Evolutionary conservation across 1,140 invertebrate genomes (phyloP), one percentile per base, ranked within the genome.

Genomic region (Helicoverpa armigera): DNA sequence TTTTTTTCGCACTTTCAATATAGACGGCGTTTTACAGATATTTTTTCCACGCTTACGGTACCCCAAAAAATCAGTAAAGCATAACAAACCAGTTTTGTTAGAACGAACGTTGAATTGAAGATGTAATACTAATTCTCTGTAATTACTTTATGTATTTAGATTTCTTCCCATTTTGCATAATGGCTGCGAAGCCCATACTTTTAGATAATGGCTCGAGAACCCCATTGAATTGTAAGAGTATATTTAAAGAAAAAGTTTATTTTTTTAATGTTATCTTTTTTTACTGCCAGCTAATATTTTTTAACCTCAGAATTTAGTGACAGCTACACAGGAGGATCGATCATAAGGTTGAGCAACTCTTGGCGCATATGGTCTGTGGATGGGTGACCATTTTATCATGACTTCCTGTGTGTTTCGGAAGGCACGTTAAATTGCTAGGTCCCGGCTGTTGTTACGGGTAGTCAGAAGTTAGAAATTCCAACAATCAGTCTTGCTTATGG

Each of bases 131-230:
- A 70, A 70, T 65, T 70, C 50, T 29, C 16, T 31, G 67, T 70
- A 70, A 70, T 70, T 70, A 53, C 67, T 53, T 70, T 53, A 70
- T 70, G 67, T 70, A 70, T 70, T 70, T 70, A 70, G 67, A 70
- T 70, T 53, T 70, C 67, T 14, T 18, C 23, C 50, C 48, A 29
- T 29, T 70, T 70, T 70, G 50, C 67, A 70, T 70, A 70, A 70
- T 70, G 67, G 67, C 50, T 2, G 3, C 35, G 7, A 35, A 35
- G 35, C 35, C 67, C 67, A 51, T 69, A 50, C 63, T 48, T 69
- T 51, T 11, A 51, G 16, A 51, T 48, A 69, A 51, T 69, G 48
- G 65, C 2, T 3, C 29, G 12, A 23, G 56, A 18, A 58, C 31
- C 23, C 29, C 29, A 63, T 63, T 63, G 29, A 31, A 31, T 48